A percentile compares a stretch with the other conserved stretches of the same genome.
These are phyloP conservation scores for Carpatolechia fugitivella DNA, from an alignment of 2,888 invertebrate genomes.

Conservation along the genomic window DNA sequence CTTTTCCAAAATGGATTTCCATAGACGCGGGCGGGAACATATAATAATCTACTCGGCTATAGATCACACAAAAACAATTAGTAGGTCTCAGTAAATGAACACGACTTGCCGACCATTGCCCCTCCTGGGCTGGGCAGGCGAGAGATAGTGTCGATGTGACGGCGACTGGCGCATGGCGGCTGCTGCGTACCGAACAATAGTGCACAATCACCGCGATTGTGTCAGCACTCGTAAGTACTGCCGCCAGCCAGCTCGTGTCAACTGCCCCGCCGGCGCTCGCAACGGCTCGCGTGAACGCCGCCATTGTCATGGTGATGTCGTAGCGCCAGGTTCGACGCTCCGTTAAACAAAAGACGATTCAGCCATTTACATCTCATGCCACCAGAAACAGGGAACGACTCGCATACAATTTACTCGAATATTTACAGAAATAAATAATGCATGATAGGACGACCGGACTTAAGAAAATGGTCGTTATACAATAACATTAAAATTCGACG, in stretches of 20 bases:
- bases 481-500: constrained; percentile 59
- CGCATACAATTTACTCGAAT: constrained; percentile 34
- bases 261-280: constrained; percentile 66
- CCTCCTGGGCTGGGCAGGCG: constrained; percentile 26
- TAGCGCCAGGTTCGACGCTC: constrained; percentile 57
- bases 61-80: background rate
- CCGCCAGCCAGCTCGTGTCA: constrained; percentile 55
- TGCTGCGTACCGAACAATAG: constrained; percentile 59
- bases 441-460: constrained; percentile 48
- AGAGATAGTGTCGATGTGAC: constrained; percentile 26
- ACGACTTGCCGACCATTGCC: constrained; percentile 46
- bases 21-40: too few species aligned
- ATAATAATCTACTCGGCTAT: too few species aligned
- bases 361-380: constrained; percentile 55
- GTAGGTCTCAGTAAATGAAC: constrained; percentile 29
- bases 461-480: constrained; percentile 39
- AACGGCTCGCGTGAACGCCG: constrained; percentile 48
- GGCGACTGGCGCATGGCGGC: constrained; percentile 33
- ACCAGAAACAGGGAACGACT: constrained; percentile 33
- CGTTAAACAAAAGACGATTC: constrained; percentile 56
- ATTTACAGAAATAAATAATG: constrained; percentile 60
- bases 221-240: constrained; percentile 29
- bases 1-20: too few species aligned
- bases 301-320: constrained; percentile 72
- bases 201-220: constrained; percentile 66